These are phyloP conservation scores for Siniperca obscura DNA, from an alignment of 2,797 vertebrate species.

Conservation along the genomic window DNA sequence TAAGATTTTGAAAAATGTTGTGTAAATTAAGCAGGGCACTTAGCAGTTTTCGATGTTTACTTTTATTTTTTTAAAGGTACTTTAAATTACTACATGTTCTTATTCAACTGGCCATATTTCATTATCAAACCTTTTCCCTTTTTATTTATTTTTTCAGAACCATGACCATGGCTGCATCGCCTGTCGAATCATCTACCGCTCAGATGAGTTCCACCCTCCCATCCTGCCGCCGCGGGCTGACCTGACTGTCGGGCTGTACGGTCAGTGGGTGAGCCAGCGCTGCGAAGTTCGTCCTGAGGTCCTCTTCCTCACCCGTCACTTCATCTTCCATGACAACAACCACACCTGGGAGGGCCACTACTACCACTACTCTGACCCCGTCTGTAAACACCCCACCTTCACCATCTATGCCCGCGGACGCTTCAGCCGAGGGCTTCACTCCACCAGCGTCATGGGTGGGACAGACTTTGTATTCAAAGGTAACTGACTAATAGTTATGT, in stretches of 20 bases:
- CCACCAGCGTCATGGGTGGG: slow-evolving; percentile 92
- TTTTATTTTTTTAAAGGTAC: no score
- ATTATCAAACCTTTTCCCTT: not conserved
- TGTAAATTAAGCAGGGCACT: not conserved
- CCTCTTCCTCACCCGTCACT: slow-evolving; percentile 97
- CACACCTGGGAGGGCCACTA: slow-evolving; percentile 98
- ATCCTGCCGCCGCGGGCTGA: slow-evolving; percentile 91
- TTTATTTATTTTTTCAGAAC: slow-evolving; percentile 82
- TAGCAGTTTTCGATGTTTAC: no score
- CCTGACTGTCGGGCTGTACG: slow-evolving; percentile 90
- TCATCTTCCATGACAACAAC: slow-evolving; percentile 96
- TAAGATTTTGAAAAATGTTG: not conserved
- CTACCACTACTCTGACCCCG: slow-evolving; percentile 96
- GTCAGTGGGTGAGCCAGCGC: slow-evolving; percentile 97
- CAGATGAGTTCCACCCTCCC: slow-evolving; percentile 92
- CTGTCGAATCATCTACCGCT: slow-evolving; percentile 92
- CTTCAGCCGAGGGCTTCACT: slow-evolving; percentile 93
- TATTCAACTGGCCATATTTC: not conserved
- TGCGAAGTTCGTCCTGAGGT: slow-evolving; percentile 97
- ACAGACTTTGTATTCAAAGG: slow-evolving; percentile 98
- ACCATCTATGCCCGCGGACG: slow-evolving; percentile 95
- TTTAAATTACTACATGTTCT: not conserved
- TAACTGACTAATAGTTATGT: slow-evolving; percentile 56
- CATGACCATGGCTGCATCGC: slow-evolving; percentile 90
- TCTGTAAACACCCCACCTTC: slow-evolving; percentile 97